Base-by-base conservation (phyloP, 2,888 invertebrate species). In the Gymnoscelis rufifasciata region DNA sequence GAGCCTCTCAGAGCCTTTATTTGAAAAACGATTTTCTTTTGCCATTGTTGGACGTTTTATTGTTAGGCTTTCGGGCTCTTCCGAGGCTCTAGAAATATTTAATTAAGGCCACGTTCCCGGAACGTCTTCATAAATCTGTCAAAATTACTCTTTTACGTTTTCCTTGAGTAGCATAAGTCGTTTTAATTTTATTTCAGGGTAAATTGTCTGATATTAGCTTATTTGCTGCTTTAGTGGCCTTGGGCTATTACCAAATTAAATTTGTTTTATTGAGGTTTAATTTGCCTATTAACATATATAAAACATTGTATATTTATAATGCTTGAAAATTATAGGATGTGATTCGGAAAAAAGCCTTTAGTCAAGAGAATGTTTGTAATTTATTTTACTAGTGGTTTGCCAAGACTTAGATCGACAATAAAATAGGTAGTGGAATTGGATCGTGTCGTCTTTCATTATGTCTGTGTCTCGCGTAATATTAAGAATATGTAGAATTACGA, bases 1-100 rank as follows among this genome's bases (percentile, higher is more conserved):
- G n/a, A n/a, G 42, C 38, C 42, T 37, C 37, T 48, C 39, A 41
- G 46, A 44, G 43, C 47, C 50, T 56, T 56, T 54, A 50, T 48
- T 54, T 31, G 41, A 37, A 52, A 53, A 47, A 41, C 44, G 38
- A 38, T 56, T 53, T 51, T 38, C 47, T 47, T n/a, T 47, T 46
- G 42, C 45, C 30, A 50, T 50, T 45, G 42, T 50, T 45, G 35
- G 42, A 36, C 37, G 31, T 45, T 50, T 50, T 50, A 45, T 49
- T 49, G 49, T 30, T 45, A 29, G 27, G 37, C 35, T 43, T 47
- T 48, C 27, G 30, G 35, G 23, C 39, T 29, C 39, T n/a, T n/a
- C n/a, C n/a, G n/a, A n/a, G n/a, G n/a, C 19, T 19, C 41, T 41
- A 38, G 29, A 45, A 50, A 50, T 45, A 36, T 39, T 45, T 46